Base-by-base conservation (phyloP, 2,888 invertebrate species). In the Suillia variegata region DNA sequence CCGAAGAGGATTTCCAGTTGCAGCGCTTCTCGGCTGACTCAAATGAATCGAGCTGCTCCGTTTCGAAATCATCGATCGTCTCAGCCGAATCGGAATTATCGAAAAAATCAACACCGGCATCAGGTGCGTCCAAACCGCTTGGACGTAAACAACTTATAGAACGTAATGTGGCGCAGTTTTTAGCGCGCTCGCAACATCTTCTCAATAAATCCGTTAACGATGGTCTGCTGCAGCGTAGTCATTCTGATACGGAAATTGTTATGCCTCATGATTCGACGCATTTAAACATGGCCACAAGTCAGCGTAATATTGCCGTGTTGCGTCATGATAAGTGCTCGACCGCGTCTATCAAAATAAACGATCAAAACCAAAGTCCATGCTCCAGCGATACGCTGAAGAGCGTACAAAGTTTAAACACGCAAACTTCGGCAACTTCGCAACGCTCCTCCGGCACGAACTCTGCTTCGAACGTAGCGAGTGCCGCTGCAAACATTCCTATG, bases 201-300 rank as follows among this genome's bases (percentile, higher is more conserved):
- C 13, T 58, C 34, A n/a, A 22, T 1, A 22, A 59, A 51, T 10
- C 26, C 31, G 31, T 17, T 13, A 38, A n/a, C 51, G 2, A 21
- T 26, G 6, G 52, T 18, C 15, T 34, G 15, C 54, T 68, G 15
- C 63, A 66, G 42, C 65, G 70, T 20, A 70, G 70, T 56, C 63
- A 65, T 42, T 68, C 67, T 20, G 70, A 70, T 61, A 66, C 68
- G 5, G 63, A 68, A 61, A 62, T 68, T 20, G 59, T 63, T n/a
- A n/a, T n/a, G n/a, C n/a, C n/a, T n/a, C n/a, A n/a, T n/a, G n/a
- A n/a, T n/a, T n/a, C n/a, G n/a, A n/a, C n/a, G n/a, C n/a, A n/a
- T n/a, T n/a, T n/a, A n/a, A n/a, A n/a, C n/a, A n/a, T n/a, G n/a
- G n/a, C n/a, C n/a, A n/a, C n/a, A n/a, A n/a, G n/a, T n/a, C n/a